Evolutionary conservation across 2,113 vertebrate genomes (phyloP).

Genomic region (Cyprinodon tularosa): DNA sequence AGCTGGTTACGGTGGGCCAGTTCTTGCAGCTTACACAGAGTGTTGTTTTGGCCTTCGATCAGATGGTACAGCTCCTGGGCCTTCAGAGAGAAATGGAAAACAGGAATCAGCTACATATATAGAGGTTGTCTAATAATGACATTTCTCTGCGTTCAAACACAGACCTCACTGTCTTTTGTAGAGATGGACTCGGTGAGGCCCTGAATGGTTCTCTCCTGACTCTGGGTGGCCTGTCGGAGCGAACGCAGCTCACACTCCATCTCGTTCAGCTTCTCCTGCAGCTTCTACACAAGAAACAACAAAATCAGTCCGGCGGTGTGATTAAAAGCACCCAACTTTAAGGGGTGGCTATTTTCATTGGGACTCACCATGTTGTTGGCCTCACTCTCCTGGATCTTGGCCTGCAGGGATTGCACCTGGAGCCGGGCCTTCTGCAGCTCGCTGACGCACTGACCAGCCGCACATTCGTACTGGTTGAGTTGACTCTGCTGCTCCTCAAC

Average conservation of each 20-base stretch:
- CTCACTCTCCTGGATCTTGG: constrained; percentile 86
- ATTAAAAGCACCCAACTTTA: not conserved
- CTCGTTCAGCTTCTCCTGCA: constrained; percentile 90
- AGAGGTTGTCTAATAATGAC: not conserved
- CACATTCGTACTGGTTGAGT: constrained; percentile 75
- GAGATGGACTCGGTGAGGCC: constrained; percentile 85
- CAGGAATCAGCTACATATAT: not conserved
- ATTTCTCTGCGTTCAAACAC: not conserved
- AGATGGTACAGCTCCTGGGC: constrained; percentile 88
- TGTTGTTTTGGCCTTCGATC: constrained; percentile 89
- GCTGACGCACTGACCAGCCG: constrained; percentile 74
- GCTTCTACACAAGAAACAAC: constrained; percentile 73
- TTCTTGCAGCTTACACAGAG: constrained; percentile 88
- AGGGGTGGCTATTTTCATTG: not conserved
- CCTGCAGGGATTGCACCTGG: constrained; percentile 83
- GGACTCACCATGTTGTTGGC: constrained; percentile 85
- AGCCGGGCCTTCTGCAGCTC: constrained; percentile 83
- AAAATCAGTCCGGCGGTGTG: not conserved
- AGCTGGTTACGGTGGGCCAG: constrained; percentile 86
- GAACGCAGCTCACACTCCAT: constrained; percentile 88
- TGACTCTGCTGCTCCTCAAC: constrained; percentile 83
- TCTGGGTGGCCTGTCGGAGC: constrained; percentile 83
- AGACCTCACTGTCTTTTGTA: constrained; percentile 90
- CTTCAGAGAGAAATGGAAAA: constrained; percentile 62
- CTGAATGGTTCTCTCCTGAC: constrained; percentile 86